A percentile compares a stretch with the other conserved stretches of the same genome.
Evolutionary conservation across 2,888 invertebrate species (phyloP).

Genomic region (Desoria tigrina): DNA sequence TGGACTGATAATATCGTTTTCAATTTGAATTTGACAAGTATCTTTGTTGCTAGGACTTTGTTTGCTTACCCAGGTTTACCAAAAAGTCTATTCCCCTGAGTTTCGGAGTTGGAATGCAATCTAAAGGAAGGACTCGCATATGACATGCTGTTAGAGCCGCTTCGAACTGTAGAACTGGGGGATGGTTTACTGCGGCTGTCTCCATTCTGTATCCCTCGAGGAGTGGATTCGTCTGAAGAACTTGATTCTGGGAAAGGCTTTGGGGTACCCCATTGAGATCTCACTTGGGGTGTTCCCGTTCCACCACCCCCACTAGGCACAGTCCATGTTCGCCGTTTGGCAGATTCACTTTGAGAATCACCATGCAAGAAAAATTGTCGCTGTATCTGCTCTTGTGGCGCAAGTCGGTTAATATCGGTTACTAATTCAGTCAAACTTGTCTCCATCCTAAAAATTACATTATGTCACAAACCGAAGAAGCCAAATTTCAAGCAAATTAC

Average conservation of each 20-base stretch:
- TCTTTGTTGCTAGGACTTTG: neutral
- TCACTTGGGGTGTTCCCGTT: constrained; percentile 22
- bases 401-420: constrained; percentile 86
- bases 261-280: constrained; percentile 54
- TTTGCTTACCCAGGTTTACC: constrained; percentile 19
- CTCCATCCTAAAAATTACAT: constrained; percentile 70
- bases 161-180: constrained; percentile 22
- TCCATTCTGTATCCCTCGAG: constrained; percentile 46
- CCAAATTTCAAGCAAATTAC: neutral
- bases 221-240: constrained; percentile 30
- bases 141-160: constrained; percentile 25
- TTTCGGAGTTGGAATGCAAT: constrained; percentile 52
- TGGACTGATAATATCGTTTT: too few species aligned
- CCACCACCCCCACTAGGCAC: constrained; percentile 35
- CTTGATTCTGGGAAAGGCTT: constrained; percentile 42
- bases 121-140: constrained; percentile 44
- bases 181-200: constrained; percentile 35
- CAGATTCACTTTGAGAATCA: constrained; percentile 44
- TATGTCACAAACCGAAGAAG: constrained; percentile 26
- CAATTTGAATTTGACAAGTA: too few species aligned
- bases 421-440: constrained; percentile 91
- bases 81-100: constrained; percentile 53
- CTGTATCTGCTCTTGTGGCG: constrained; percentile 75
- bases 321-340: constrained; percentile 50
- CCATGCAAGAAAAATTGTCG: constrained; percentile 53